Percentiles rank a stretch among this genome's conserved stretches.
Evolutionary conservation across 2,888 invertebrate species (phyloP).

Genomic region (Odontocolon sp.): DNA sequence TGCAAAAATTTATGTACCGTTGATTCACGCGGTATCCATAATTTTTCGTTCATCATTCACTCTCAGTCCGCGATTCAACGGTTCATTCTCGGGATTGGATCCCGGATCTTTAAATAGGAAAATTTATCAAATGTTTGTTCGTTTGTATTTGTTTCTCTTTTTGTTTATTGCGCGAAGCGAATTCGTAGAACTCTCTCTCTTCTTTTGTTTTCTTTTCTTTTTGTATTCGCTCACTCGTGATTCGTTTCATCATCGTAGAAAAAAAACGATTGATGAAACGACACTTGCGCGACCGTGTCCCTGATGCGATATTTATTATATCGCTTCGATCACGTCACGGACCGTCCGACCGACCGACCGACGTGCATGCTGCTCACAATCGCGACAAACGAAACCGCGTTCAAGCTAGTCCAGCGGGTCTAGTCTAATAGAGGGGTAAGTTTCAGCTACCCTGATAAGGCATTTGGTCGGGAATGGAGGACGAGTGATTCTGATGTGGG

Average conservation of each 20-base stretch:
- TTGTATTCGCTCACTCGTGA: slow-evolving; percentile 48
- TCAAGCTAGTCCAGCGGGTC: slow-evolving; percentile 57
- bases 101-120: slow-evolving; percentile 54
- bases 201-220: slow-evolving; percentile 15
- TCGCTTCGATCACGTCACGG: slow-evolving; percentile 1
- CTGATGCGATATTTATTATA: slow-evolving; percentile 11
- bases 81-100: slow-evolving; percentile 45
- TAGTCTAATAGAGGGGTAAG: slow-evolving; percentile 79
- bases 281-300: slow-evolving; percentile 9
- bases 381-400: slow-evolving; percentile 15
- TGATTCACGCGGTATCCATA: slow-evolving; percentile 31
- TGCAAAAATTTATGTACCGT: slow-evolving; percentile 67
- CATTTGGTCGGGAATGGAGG: slow-evolving; percentile 80
- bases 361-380: background rate
- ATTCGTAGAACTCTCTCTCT: slow-evolving; percentile 36
- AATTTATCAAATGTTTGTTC: slow-evolving; percentile 55
- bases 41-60: background rate
- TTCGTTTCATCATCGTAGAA: slow-evolving; percentile 4
- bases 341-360: background rate
- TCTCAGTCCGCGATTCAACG: slow-evolving; percentile 38
- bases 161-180: slow-evolving; percentile 54
- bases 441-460: slow-evolving; percentile 81
- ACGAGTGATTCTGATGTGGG: slow-evolving; percentile 79
- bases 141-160: slow-evolving; percentile 26
- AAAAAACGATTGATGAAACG: slow-evolving; percentile 27